phyloP scores from a whole-genome alignment of 2,113 vertebrate species.

The Oriolus oriolus region DNA sequence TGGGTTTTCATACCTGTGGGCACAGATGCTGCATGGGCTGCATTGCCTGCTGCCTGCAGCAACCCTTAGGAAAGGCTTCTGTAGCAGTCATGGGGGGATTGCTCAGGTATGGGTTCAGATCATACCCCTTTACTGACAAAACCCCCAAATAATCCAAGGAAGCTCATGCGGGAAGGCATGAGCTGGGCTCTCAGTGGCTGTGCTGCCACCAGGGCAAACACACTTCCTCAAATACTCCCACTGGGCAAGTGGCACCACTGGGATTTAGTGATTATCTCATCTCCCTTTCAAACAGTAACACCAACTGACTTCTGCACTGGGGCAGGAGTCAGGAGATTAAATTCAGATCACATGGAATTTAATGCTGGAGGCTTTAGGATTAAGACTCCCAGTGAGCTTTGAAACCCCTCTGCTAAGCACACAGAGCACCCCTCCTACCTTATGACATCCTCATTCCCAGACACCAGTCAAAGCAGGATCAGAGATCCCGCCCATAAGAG shows the following conservation, averaged over 20 bases:
- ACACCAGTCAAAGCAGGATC: background rate
- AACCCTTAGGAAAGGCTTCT: background rate
- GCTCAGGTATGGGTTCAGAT: background rate
- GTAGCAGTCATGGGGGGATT: background rate
- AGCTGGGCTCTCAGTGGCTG: background rate
- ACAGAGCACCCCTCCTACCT: background rate
- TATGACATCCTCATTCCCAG: background rate
- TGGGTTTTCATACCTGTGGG: background rate
- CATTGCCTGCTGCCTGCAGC: background rate
- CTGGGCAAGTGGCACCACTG: background rate
- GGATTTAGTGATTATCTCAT: conserved; percentile 32
- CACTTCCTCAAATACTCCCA: background rate
- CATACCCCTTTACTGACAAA: background rate
- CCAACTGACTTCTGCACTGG: background rate
- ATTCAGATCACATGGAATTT: background rate
- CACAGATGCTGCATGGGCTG: background rate
- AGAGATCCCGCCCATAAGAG: rapidly evolving
- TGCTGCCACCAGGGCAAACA: background rate
- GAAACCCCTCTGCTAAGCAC: background rate
- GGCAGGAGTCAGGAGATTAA: background rate
- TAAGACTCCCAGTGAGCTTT: background rate
- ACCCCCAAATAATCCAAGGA: background rate
- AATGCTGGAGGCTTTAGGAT: background rate
- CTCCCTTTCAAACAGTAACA: conserved; percentile 7
- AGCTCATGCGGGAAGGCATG: background rate